Base-by-base conservation (phyloP, 1,140 invertebrate species). In the Leguminivora glycinivorella region DNA sequence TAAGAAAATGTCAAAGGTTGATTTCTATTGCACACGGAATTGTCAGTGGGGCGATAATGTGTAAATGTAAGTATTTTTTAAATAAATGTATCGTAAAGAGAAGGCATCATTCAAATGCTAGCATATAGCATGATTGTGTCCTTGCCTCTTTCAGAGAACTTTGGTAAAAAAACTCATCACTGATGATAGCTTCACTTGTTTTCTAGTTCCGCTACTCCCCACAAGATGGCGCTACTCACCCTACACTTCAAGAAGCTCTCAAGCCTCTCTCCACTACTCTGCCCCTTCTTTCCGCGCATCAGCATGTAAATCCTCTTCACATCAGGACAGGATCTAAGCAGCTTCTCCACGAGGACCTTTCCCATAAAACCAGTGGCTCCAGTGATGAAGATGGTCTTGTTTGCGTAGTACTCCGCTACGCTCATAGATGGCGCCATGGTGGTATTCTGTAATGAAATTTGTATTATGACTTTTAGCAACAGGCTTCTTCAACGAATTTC, bases 341-440 rank as follows among this genome's bases (percentile, higher is more conserved):
- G 84, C 91, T 98, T 98, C 88, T 98, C 96, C 17, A 98, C 93
- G 5, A 98, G 91, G 24, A 97, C 95, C 91, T 98, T 98, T 3
- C 97, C 97, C 83, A 98, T 93, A 83, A 98, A 98, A 3, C 97
- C 97, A 0, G 96, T 97, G 2, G 85, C 83, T 2, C 91, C 91
- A 0, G 89, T 92, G 22, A 92, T 83, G 72, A 92, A 86, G 0
- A 91, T 75, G 2, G 79, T 80, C 68, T 89, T 88, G 1, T 74
- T 78, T 0, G 83, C 82, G 75, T 84, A 92, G 80, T 85, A 92
- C 73, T 90, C 82, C 1, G 78, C 69, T 7, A 89, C 83, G 69
- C 80, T 78, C 17, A 83, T 70, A 79, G 84, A 82, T 74, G 83
- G 80, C 79, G 84, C 76, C 88, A 90, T 90, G 38, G 58, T 80